Evolutionary conservation across 1,140 invertebrate species (phyloP), one percentile per base, ranked within the genome.

Genomic region (Drosophila pseudoananassae): DNA sequence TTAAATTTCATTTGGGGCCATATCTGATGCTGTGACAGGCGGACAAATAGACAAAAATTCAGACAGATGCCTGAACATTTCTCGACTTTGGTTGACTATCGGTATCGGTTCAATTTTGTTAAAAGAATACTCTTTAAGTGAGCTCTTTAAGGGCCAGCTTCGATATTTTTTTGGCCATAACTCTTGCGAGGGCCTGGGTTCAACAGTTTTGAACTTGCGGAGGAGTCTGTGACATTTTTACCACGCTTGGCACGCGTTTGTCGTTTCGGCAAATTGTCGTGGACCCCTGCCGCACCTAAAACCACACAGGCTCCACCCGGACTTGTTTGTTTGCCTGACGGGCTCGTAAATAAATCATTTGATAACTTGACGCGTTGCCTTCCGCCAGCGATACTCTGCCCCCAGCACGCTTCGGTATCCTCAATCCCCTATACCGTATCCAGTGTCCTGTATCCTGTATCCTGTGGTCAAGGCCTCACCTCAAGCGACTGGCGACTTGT

Each of bases 311-410:
- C 46, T 47, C 64, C 71, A 23, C 29, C 20, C 33, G 56, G 70
- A 65, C 70, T 88, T 88, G 82, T 82, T 87, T 87, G 82, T 78
- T 87, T 87, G 82, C 82, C 82, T 78, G 64, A 54, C 78, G 82
- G 82, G 75, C 68, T 88, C 78, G 82, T 87, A 87, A 87, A 87
- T 87, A 87, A 87, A 88, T 87, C 82, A 87, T 87, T 87, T 87
- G 82, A 87, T 87, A 87, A 88, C 82, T 88, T 87, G 82, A 88
- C 82, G 81, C 82, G 63, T 46, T 51, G 58, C 46, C 58, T 43
- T 63, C 58, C 64, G 78, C 64, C 56, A 55, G 55, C 57, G 66
- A 76, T 51, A 71, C 59, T 36, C 33, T 43, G 9, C 27, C 45
- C 50, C 33, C 23, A 45, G 58, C 40, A 43, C 5, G 17, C 43